Base-by-base conservation (phyloP, 2,888 invertebrate genomes). In the Loripinus fragilis region DNA sequence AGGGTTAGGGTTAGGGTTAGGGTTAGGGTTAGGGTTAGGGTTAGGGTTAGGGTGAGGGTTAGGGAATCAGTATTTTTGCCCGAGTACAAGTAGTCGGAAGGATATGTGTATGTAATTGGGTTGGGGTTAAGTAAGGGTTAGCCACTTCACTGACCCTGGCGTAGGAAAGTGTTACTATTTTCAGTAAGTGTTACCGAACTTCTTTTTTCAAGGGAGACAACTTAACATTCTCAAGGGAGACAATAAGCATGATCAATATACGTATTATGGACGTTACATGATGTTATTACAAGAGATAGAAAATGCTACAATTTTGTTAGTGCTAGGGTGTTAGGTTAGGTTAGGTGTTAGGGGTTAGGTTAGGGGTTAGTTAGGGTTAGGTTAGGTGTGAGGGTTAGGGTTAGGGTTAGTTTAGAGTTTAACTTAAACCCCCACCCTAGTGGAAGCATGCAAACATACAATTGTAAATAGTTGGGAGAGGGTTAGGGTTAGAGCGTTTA, bases 401-500 rank as follows among this genome's bases (percentile, higher is more conserved):
- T 35, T 25, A 67, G 41, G 67, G 38, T 67, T 38, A 38, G 67
- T 8, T 38, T 38, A 67, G 67, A 23, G 35, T 67, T 67, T 41
- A 42, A 42, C 41, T 67, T 38, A 67, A n/a, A n/a, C n/a, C n/a
- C n/a, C n/a, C n/a, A n/a, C n/a, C n/a, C n/a, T n/a, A n/a, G n/a
- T n/a, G n/a, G n/a, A n/a, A n/a, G n/a, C n/a, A n/a, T n/a, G n/a
- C n/a, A n/a, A n/a, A n/a, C n/a, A n/a, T n/a, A n/a, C n/a, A n/a
- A n/a, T n/a, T n/a, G n/a, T n/a, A n/a, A n/a, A n/a, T n/a, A n/a
- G n/a, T n/a, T n/a, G 67, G 67, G 41, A 41, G 10, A 67, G 67
- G 67, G 67, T 38, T 38, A 67, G 35, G 67, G 67, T 38, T 67
- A 67, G 67, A 42, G 67, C n/a, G n/a, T n/a, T n/a, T n/a, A n/a